Percentiles rank a stretch among this genome's conserved stretches.
Conservation (phyloP, 2,113 vertebrate genomes). For the Grammomys dolichurus region DNA sequence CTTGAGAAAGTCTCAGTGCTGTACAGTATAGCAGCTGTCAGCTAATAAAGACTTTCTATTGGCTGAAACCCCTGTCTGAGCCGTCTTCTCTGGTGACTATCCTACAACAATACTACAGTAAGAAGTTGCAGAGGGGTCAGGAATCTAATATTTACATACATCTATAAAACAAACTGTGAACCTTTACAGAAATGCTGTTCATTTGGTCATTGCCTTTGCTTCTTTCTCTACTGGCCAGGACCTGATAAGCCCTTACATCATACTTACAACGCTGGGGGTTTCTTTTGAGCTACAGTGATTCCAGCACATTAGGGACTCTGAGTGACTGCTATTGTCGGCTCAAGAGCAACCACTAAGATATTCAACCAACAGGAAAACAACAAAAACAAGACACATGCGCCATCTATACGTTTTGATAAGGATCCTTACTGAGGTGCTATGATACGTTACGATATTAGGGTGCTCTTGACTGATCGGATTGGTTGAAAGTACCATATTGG, state of each 20-base stretch:
- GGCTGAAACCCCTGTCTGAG: neutral
- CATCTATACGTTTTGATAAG: neutral
- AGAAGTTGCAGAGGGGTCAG: neutral
- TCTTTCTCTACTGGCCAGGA: neutral
- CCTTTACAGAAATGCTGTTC: neutral
- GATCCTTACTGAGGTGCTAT: too few species aligned
- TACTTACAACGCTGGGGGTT: neutral
- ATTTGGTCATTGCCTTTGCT: neutral
- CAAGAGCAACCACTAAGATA: neutral
- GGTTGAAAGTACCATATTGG: neutral
- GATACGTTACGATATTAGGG: too few species aligned
- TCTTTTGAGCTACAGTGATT: neutral
- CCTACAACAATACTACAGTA: neutral
- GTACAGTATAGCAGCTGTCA: too few species aligned
- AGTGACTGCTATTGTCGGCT: neutral
- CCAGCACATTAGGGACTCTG: constrained; percentile 11
- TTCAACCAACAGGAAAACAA: neutral
- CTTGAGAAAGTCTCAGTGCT: neutral
- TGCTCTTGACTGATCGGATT: neutral
- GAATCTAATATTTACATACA: neutral
- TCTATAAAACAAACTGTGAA: constrained; percentile 1
- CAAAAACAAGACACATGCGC: constrained; percentile 7
- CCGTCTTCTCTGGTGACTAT: neutral
- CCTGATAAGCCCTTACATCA: neutral
- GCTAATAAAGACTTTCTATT: neutral